Evolutionary conservation across 2,113 vertebrate genomes (phyloP).

Genomic region (Antigone vipio): DNA sequence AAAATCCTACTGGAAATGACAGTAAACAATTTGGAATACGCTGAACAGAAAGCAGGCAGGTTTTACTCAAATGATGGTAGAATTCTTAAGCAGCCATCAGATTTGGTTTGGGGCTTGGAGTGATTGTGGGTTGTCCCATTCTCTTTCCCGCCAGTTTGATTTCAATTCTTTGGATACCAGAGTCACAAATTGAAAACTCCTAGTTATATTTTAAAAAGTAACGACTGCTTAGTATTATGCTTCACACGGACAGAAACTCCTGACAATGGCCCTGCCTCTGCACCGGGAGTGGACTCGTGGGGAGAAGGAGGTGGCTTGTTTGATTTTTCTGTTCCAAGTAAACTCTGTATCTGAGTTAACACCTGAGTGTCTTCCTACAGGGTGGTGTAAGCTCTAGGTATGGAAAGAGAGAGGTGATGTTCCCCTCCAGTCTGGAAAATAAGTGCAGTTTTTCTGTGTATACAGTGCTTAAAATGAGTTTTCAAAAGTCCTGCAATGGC

Average conservation of each 20-base stretch:
- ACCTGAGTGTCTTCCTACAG: not conserved
- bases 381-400: not conserved
- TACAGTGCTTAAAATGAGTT: not conserved
- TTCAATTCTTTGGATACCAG: not conserved
- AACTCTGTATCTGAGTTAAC: not conserved
- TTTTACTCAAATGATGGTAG: not conserved
- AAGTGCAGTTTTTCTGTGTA: not conserved
- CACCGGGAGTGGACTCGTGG: not conserved
- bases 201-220: not conserved
- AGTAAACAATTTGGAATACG: not conserved
- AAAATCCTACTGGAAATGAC: slow-evolving; percentile 18
- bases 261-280: not conserved
- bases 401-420: not conserved
- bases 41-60: not conserved
- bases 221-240: not conserved
- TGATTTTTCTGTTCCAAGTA: not conserved
- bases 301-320: not conserved
- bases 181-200: not conserved
- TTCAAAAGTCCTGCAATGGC: not conserved
- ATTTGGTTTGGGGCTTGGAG: not conserved
- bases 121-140: not conserved
- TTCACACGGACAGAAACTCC: not conserved
- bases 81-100: not conserved
- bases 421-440: not conserved
- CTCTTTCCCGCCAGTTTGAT: not conserved